Conservation (phyloP, 1,140 invertebrate genomes). For the Drosophila pandora region DNA sequence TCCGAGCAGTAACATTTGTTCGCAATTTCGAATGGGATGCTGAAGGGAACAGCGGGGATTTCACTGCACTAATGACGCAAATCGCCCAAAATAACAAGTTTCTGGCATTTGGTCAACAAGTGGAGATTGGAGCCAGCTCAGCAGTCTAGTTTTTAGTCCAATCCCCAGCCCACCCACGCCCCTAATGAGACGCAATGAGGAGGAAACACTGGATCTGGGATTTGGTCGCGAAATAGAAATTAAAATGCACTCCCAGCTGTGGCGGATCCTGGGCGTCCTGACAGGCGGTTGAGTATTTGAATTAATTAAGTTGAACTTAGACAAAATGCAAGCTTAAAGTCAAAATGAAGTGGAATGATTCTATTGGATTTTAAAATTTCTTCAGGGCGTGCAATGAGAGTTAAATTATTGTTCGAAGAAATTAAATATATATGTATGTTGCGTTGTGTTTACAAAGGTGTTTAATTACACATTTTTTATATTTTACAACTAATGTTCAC, state of each 20-base stretch:
- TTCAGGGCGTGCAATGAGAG: too few relatives aligned
- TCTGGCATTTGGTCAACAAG: constrained; percentile 71
- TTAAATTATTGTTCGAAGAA: too few relatives aligned
- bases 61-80: constrained; percentile 71
- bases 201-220: constrained; percentile 31
- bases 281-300: constrained; percentile 42
- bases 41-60: constrained; percentile 3
- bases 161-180: constrained; percentile 3
- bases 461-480: too few relatives aligned
- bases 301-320: constrained; percentile 61
- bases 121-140: constrained; percentile 44
- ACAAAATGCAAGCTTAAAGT: constrained; percentile 2
- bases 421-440: too few relatives aligned
- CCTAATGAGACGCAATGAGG: constrained; percentile 67
- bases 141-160: constrained; percentile 48
- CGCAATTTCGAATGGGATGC: constrained; percentile 14
- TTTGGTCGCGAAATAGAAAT: constrained; percentile 67
- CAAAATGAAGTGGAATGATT: neutral
- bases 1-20: constrained; percentile 34
- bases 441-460: too few relatives aligned
- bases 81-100: constrained; percentile 73
- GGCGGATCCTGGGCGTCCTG: constrained; percentile 27
- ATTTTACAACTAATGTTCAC: too few relatives aligned
- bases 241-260: constrained; percentile 55
- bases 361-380: neutral